A percentile compares a stretch with the other conserved stretches of the same genome.
Conservation (phyloP, 2,888 invertebrate species). For the Brachypterus glaber region DNA sequence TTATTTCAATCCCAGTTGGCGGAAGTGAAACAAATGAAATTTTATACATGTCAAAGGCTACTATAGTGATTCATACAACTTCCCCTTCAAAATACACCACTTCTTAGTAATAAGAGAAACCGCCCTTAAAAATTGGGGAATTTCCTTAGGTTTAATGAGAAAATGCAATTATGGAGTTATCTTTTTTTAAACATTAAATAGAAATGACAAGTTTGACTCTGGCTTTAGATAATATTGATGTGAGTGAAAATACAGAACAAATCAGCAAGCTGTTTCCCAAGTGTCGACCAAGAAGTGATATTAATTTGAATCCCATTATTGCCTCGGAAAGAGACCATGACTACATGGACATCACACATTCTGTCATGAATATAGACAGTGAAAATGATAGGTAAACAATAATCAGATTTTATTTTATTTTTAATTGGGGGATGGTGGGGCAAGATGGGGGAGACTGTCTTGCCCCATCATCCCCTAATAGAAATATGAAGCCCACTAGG, state of each 20-base stretch:
- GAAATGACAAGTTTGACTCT: slow-evolving; percentile 42
- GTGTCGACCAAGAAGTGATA: slow-evolving; percentile 64
- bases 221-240: slow-evolving; percentile 41
- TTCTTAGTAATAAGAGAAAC: background rate
- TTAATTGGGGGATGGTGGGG: too few species aligned
- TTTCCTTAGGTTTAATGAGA: slow-evolving; percentile 23
- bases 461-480: too few species aligned
- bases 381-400: slow-evolving; percentile 38
- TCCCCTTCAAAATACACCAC: slow-evolving; percentile 10
- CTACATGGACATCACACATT: slow-evolving; percentile 38
- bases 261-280: slow-evolving; percentile 80
- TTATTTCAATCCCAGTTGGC: slow-evolving; percentile 15
- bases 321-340: slow-evolving; percentile 37
- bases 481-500: too few species aligned
- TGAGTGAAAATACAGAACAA: slow-evolving; percentile 54
- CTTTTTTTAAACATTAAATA: slow-evolving; percentile 24
- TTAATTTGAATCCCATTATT: slow-evolving; percentile 46
- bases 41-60: slow-evolving; percentile 11
- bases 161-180: slow-evolving; percentile 20
- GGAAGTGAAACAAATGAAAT: slow-evolving; percentile 23
- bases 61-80: slow-evolving; percentile 15
- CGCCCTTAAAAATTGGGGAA: slow-evolving; percentile 8
- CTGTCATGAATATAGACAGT: slow-evolving; percentile 45
- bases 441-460: too few species aligned
- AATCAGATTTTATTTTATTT: too few species aligned